Percentiles rank a stretch among this genome's conserved stretches.
Conservation (phyloP, 2,797 vertebrate species). For the Melanotaenia boesemani region DNA sequence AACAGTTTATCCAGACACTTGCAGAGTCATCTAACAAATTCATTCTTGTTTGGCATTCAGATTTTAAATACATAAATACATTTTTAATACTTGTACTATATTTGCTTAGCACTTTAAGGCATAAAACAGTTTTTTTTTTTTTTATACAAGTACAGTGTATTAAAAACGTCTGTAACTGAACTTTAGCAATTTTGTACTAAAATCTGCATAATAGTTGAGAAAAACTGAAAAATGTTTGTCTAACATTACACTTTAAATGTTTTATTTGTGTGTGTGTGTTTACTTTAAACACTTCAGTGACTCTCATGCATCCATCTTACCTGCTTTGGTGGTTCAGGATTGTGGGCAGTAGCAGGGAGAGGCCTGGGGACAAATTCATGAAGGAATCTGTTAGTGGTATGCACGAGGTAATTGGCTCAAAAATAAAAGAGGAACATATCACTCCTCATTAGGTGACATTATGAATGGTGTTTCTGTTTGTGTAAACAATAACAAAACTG, state of each 20-base stretch:
- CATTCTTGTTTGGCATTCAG: too few species aligned
- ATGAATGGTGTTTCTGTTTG: slow-evolving; percentile 65
- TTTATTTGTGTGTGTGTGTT: slow-evolving; percentile 26
- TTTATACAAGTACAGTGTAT: too few species aligned
- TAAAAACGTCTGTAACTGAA: too few species aligned
- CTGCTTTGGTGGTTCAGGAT: slow-evolving; percentile 38
- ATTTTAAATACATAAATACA: too few species aligned
- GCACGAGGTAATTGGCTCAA: slow-evolving; percentile 64
- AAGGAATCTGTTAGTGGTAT: slow-evolving; percentile 56
- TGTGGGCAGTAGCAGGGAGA: slow-evolving; percentile 41
- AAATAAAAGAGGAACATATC: slow-evolving; percentile 70
- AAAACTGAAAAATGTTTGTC: slow-evolving; percentile 10
- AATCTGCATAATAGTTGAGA: neutral
- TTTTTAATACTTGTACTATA: too few species aligned
- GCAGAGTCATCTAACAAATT: too few species aligned
- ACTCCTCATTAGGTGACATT: slow-evolving; percentile 56
- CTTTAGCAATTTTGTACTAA: neutral
- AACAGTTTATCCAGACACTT: too few species aligned
- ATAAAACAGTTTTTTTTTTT: too few species aligned
- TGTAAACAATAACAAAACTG: slow-evolving; percentile 61
- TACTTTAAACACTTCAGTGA: slow-evolving; percentile 51
- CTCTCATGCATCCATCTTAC: slow-evolving; percentile 36
- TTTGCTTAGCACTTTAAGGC: too few species aligned
- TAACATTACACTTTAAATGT: neutral
- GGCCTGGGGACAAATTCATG: slow-evolving; percentile 61